Evolutionary conservation across 2,797 vertebrate species (phyloP).

Genomic region (Bryconaethiops microstoma): DNA sequence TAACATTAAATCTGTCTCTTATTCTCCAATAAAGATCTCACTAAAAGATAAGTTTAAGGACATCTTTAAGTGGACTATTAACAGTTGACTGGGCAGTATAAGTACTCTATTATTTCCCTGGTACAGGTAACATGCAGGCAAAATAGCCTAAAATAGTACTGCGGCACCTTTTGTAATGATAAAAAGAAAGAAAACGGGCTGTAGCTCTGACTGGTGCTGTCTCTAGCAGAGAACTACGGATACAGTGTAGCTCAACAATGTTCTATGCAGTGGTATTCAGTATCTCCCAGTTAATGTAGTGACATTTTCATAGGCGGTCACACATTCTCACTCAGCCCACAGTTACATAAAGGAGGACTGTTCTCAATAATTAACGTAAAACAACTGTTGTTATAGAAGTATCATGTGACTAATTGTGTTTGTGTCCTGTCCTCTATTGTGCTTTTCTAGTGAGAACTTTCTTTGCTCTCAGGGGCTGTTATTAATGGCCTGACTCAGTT

Average conservation of each 20-base stretch:
- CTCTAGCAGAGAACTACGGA: background rate
- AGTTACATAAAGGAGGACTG: conserved; percentile 17
- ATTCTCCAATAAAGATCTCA: too few species aligned
- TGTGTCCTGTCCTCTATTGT: background rate
- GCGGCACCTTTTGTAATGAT: background rate
- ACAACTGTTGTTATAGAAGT: conserved; percentile 28
- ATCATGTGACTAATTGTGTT: conserved; percentile 14
- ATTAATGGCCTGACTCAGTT: background rate
- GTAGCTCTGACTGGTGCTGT: background rate
- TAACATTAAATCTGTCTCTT: background rate
- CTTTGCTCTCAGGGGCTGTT: background rate
- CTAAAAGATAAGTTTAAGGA: background rate
- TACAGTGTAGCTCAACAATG: background rate
- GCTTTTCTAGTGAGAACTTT: background rate
- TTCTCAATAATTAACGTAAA: conserved; percentile 14
- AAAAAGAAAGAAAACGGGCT: too few species aligned
- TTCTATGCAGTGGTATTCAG: conserved; percentile 4
- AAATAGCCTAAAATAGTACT: background rate
- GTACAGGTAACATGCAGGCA: background rate
- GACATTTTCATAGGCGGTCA: background rate
- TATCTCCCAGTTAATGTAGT: background rate
- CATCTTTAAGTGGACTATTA: background rate
- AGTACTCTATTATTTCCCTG: background rate
- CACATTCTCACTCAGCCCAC: background rate
- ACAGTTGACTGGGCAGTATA: background rate